These are phyloP conservation scores for Trissolcus japonicus DNA, from an alignment of 2,888 invertebrate species.

Conservation along the genomic window DNA sequence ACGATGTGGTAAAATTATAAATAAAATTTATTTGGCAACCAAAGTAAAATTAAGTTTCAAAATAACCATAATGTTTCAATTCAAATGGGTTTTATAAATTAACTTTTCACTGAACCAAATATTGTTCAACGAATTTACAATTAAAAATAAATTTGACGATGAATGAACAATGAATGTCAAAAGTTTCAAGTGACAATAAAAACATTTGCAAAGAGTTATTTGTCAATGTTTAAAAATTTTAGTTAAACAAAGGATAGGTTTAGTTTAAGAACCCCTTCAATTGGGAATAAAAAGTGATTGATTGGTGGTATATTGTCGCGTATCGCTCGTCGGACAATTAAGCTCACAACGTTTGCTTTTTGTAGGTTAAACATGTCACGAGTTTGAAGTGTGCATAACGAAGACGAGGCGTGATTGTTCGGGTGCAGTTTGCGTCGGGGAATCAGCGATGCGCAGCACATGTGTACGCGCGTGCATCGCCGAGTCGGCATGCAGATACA, in stretches of 20 bases:
- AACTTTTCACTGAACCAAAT: no score
- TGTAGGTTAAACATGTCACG: constrained; percentile 41
- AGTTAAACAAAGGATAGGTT: no score
- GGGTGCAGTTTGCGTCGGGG: constrained; percentile 26
- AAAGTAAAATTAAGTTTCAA: no score
- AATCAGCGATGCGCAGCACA: constrained; percentile 45
- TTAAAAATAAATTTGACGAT: no score
- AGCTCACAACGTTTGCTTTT: constrained; percentile 19
- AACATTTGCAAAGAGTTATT: no score
- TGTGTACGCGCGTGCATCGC: constrained; percentile 36
- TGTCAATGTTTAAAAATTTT: no score
- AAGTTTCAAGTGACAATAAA: no score
- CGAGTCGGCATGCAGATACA: constrained; percentile 44
- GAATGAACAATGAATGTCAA: no score
- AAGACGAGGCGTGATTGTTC: constrained; percentile 30
- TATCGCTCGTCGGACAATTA: constrained; percentile 25
- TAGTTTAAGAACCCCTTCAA: background rate
- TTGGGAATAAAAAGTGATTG: constrained; percentile 8
- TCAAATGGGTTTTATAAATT: no score
- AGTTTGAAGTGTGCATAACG: constrained; percentile 18
- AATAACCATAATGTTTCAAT: no score
- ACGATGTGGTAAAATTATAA: constrained; percentile 51
- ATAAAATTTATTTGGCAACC: background rate
- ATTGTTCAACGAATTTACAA: no score
- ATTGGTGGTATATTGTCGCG: constrained; percentile 14